Conservation (phyloP, 2,797 vertebrate species). For the Otolemur crassicaudatus region DNA sequence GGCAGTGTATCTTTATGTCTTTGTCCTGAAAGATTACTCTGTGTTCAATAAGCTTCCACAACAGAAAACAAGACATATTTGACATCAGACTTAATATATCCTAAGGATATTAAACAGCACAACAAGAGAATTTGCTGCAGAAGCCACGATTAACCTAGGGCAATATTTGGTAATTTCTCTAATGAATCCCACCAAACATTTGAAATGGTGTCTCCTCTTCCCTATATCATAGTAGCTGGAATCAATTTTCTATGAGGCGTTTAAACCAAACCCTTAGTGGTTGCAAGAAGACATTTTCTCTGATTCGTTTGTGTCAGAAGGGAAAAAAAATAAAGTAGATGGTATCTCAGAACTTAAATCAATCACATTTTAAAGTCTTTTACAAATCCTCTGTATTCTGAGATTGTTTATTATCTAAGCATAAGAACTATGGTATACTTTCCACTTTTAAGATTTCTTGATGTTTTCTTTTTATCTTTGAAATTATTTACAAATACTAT, state of each 20-base stretch:
- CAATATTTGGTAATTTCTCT: background rate
- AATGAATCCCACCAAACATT: background rate
- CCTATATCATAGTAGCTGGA: background rate
- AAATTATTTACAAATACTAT: conserved; percentile 14
- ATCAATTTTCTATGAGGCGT: background rate
- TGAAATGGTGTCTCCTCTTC: background rate
- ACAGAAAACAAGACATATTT: background rate
- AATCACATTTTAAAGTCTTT: background rate
- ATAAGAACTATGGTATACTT: background rate
- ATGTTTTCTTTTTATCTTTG: background rate
- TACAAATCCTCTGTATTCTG: background rate
- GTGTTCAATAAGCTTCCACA: background rate
- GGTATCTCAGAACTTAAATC: background rate
- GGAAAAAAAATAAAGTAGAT: background rate
- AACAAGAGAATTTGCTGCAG: background rate
- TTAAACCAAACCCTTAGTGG: background rate
- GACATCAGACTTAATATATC: background rate
- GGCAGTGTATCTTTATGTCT: background rate
- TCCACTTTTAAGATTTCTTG: background rate
- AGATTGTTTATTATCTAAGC: background rate
- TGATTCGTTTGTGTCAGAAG: conserved; percentile 5
- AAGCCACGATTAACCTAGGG: background rate
- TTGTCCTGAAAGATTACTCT: background rate
- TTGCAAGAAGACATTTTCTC: conserved; percentile 26
- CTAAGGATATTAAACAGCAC: conserved; percentile 18